Evolutionary conservation across 2,888 invertebrate species (phyloP), one percentile per base, ranked within the genome.

Genomic region (Leptopilina drosophilae): DNA sequence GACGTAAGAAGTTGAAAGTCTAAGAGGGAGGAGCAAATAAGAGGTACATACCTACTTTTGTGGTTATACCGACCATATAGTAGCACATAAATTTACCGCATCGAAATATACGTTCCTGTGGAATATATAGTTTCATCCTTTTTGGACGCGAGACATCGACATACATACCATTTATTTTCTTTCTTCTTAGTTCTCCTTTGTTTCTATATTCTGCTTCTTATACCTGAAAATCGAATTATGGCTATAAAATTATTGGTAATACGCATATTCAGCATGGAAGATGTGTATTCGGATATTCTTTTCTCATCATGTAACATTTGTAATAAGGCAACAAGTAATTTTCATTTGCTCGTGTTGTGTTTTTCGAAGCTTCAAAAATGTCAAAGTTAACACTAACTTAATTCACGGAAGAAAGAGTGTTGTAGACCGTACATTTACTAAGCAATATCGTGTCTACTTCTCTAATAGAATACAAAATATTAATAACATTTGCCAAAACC

Each of bases 81-180:
- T 81, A 76, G 78, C 83, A 87, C 87, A 87, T 88, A 86, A 87
- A 88, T 88, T 86, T 86, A 85, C 83, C 76, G 76, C 78, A 59
- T 83, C 80, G 84, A 84, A 84, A 87, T 86, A 87, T 83, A 81
- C 80, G 83, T 81, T 83, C 81, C 81, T 80, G 79, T 81, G 80
- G 80, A 82, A 79, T 79, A 75, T 49, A 49, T 77, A 80, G 73
- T 79, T 83, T 59, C 69, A 26, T 77, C 67, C 46, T 15, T 82
- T 78, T 79, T 46, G n/a, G 40, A 67, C 78, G 59, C 78, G 46
- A 15, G 40, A 40, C 40, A 26, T 66, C 40, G 56, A 14, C 12
- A 53, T 65, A 14, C 12, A 53, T 65, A 65, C 64, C 64, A 66
- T 64, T 5, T n/a, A 53, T 11, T 7, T 33, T 65, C 77, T 82